Percentiles rank a stretch among this genome's conserved stretches.
Conservation (phyloP, 1,140 invertebrate species). For the Neotoxoptera formosana region DNA sequence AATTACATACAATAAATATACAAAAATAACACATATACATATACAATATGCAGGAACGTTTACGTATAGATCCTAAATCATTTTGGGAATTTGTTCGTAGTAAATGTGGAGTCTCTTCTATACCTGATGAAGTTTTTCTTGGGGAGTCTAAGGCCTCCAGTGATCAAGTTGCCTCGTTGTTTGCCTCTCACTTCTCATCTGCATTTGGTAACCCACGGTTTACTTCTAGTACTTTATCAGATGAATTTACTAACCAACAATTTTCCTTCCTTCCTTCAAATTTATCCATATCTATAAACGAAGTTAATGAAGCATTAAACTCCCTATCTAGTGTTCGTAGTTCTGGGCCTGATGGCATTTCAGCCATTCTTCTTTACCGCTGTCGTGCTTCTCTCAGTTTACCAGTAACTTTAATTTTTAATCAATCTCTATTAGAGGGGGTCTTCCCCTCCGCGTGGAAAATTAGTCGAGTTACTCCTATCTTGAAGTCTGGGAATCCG, state of each 20-base stretch:
- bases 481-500: background rate
- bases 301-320: too few relatives aligned
- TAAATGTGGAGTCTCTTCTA: too few relatives aligned
- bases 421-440: too few relatives aligned
- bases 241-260: background rate
- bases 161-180: background rate
- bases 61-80: background rate
- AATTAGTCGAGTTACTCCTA: background rate
- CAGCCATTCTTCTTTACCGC: too few relatives aligned
- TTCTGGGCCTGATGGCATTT: too few relatives aligned
- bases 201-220: background rate
- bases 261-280: slow-evolving; percentile 13
- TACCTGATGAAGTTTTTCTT: slow-evolving; percentile 3
- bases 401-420: too few relatives aligned
- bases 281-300: too few relatives aligned
- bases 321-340: too few relatives aligned
- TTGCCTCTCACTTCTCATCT: background rate
- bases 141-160: background rate
- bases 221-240: background rate
- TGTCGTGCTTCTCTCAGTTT: too few relatives aligned
- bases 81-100: slow-evolving; percentile 9
- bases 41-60: background rate
- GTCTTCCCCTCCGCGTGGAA: too few relatives aligned
- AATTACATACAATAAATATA: too few relatives aligned
- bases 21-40: too few relatives aligned